These are phyloP conservation scores for Vanacampus margaritifer DNA, from an alignment of 2,113 vertebrate species.

Conservation along the genomic window DNA sequence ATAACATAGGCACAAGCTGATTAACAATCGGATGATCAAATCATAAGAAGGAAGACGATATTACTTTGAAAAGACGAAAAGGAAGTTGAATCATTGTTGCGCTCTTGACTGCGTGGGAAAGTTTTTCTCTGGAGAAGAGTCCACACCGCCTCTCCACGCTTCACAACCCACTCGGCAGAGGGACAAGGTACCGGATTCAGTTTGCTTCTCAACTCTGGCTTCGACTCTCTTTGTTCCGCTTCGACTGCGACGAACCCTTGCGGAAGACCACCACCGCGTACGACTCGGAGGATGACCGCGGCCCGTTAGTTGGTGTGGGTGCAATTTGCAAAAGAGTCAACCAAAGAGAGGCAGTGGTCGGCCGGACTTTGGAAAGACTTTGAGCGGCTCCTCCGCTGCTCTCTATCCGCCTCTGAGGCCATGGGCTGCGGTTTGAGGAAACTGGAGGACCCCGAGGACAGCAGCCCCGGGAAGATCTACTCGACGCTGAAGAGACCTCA, in stretches of 20 bases:
- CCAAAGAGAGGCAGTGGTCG: neutral
- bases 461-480: conserved; percentile 97
- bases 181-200: neutral
- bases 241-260: neutral
- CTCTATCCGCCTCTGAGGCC: conserved; percentile 48
- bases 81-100: neutral
- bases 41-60: neutral
- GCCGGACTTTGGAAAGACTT: neutral
- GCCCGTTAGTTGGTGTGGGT: neutral
- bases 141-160: neutral
- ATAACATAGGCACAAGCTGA: neutral
- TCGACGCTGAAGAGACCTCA: conserved; percentile 94
- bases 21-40: neutral
- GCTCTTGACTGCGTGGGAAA: conserved; percentile 5
- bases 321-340: neutral
- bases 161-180: neutral
- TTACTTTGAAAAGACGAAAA: conserved; percentile 3
- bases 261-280: neutral
- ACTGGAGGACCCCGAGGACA: conserved; percentile 93
- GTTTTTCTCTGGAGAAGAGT: neutral
- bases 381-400: conserved; percentile 34
- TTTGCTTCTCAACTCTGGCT: neutral
- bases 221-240: neutral
- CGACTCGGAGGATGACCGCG: neutral
- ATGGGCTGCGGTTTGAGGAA: conserved; percentile 98